Evolutionary conservation across 2,888 invertebrate species (phyloP).

Genomic region (Aphidius colemani): DNA sequence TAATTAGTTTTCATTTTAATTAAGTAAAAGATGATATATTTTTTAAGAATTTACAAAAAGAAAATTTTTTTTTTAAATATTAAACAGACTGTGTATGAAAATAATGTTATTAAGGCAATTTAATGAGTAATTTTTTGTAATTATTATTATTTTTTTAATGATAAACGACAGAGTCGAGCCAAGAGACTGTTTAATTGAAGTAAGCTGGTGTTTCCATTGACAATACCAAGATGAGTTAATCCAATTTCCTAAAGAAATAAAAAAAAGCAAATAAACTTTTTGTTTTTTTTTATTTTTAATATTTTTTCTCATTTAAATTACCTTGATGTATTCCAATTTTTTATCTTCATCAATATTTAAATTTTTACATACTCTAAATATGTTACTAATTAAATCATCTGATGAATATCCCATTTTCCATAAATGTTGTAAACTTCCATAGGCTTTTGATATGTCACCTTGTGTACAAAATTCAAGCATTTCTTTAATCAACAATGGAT

Average conservation of each 20-base stretch:
- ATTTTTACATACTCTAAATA: slow-evolving; percentile 92
- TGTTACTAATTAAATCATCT: slow-evolving; percentile 94
- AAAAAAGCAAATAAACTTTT: slow-evolving; percentile 11
- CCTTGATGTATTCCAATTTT: slow-evolving; percentile 83
- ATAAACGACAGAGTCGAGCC: slow-evolving; percentile 75
- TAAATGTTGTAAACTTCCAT: slow-evolving; percentile 83
- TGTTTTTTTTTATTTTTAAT: background rate
- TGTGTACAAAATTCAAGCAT: slow-evolving; percentile 86
- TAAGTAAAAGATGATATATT: too few species aligned
- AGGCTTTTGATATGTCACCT: slow-evolving; percentile 84
- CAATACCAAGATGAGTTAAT: slow-evolving; percentile 84
- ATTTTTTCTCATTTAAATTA: slow-evolving; percentile 40
- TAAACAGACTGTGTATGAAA: too few species aligned
- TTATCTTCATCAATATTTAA: slow-evolving; percentile 79
- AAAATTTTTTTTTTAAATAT: too few species aligned
- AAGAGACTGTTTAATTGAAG: slow-evolving; percentile 90
- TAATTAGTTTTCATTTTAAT: too few species aligned
- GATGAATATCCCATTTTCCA: slow-evolving; percentile 95
- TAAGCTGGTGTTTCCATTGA: slow-evolving; percentile 84
- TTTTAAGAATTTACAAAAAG: too few species aligned
- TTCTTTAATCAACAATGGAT: slow-evolving; percentile 88
- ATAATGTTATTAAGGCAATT: slow-evolving; percentile 8
- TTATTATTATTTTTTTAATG: slow-evolving; percentile 32
- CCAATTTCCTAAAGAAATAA: slow-evolving; percentile 77
- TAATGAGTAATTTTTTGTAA: slow-evolving; percentile 8